A percentile compares a stretch with the other conserved stretches of the same genome.
These are phyloP conservation scores for Cardiocondyla obscurior DNA, from an alignment of 1,140 invertebrate genomes.

Conservation along the genomic window DNA sequence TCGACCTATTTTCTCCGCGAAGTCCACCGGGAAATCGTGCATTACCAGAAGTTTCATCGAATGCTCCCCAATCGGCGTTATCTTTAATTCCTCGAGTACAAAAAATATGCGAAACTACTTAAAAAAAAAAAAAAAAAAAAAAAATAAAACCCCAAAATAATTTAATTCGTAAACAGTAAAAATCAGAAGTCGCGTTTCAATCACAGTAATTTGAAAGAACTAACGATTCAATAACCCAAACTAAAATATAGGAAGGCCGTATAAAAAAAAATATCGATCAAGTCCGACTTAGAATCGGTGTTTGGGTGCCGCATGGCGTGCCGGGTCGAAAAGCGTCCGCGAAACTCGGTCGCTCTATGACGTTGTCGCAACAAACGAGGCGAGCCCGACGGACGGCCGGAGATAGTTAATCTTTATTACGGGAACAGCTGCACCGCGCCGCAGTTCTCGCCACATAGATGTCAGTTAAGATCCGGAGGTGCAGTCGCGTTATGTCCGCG, in stretches of 20 bases:
- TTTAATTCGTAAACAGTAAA: no score
- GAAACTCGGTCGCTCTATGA: neutral
- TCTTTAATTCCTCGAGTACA: neutral
- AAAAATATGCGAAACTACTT: neutral
- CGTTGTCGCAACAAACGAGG: neutral
- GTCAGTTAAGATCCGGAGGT: slow-evolving; percentile 54
- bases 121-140: no score
- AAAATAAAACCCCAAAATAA: no score
- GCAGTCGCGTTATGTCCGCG: neutral
- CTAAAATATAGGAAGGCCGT: neutral
- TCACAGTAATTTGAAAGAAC: neutral
- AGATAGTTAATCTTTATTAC: slow-evolving; percentile 59
- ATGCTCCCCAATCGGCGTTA: slow-evolving; percentile 1
- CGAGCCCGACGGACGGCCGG: neutral
- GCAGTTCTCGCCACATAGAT: slow-evolving; percentile 42
- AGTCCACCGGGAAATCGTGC: slow-evolving; percentile 32
- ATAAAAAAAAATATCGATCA: neutral
- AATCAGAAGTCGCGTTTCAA: neutral
- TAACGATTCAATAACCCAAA: neutral
- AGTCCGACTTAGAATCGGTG: neutral
- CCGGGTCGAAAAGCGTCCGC: slow-evolving; percentile 6
- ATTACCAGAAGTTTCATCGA: slow-evolving; percentile 10
- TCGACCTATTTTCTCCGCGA: slow-evolving; percentile 19
- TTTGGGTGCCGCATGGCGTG: neutral
- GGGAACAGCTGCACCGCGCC: slow-evolving; percentile 10